Evolutionary conservation across 2,797 vertebrate species (phyloP).

Genomic region (Pangasius mekongensis): DNA sequence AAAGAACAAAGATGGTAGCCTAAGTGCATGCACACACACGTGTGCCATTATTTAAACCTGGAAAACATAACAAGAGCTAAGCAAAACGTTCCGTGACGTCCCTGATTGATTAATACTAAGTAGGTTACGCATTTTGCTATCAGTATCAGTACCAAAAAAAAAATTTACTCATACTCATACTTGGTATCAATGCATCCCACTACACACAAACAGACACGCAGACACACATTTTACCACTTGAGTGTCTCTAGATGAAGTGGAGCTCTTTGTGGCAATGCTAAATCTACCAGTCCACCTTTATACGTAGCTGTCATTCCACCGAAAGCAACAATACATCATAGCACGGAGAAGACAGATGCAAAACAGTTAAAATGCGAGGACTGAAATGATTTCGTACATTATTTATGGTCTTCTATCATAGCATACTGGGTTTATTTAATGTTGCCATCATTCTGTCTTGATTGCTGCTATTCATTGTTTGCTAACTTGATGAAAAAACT

Average conservation of each 20-base stretch:
- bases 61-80: not conserved
- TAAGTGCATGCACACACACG: not conserved
- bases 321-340: slow-evolving; percentile 59
- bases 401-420: slow-evolving; percentile 78
- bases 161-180: not conserved
- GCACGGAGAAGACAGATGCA: slow-evolving; percentile 67
- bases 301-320: slow-evolving; percentile 67
- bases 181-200: no score
- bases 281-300: slow-evolving; percentile 62
- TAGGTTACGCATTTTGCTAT: not conserved
- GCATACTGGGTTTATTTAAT: slow-evolving; percentile 62
- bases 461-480: slow-evolving; percentile 43
- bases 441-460: slow-evolving; percentile 57
- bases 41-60: not conserved
- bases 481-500: slow-evolving; percentile 18
- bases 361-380: slow-evolving; percentile 73
- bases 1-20: not conserved
- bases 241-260: slow-evolving; percentile 63
- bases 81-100: not conserved
- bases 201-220: not conserved
- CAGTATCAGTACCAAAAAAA: not conserved
- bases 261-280: slow-evolving; percentile 61
- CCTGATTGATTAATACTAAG: not conserved
- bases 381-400: slow-evolving; percentile 79
- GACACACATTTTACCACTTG: not conserved